These are phyloP conservation scores for Aplodontia rufa DNA, from an alignment of 2,113 vertebrate species.

Conservation along the genomic window DNA sequence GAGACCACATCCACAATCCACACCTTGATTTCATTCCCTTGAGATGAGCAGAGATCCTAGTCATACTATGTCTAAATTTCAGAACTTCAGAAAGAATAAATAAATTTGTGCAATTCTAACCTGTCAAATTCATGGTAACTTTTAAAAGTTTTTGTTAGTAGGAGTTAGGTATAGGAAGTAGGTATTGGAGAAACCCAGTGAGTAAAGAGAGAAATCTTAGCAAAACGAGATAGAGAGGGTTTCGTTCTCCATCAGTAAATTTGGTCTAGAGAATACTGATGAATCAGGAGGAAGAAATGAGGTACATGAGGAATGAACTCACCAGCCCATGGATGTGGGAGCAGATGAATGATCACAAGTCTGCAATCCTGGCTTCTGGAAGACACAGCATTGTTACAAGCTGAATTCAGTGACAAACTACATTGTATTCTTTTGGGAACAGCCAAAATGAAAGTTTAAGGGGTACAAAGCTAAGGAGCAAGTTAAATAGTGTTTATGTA, in stretches of 20 bases:
- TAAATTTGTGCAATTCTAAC: not conserved
- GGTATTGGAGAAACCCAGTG: not conserved
- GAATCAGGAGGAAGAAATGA: not conserved
- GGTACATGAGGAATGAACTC: rapidly evolving
- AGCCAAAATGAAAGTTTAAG: not conserved
- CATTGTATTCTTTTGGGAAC: not conserved
- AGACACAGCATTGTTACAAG: not conserved
- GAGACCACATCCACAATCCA: rapidly evolving
- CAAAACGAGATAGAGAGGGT: not conserved
- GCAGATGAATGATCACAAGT: not conserved
- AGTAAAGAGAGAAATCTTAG: not conserved
- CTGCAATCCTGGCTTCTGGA: not conserved
- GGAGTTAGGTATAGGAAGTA: not conserved
- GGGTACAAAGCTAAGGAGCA: not conserved
- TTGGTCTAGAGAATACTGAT: not conserved
- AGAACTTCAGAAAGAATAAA: not conserved
- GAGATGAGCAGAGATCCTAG: not conserved
- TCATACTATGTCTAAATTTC: not conserved
- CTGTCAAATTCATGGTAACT: not conserved
- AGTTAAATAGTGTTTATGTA: not conserved
- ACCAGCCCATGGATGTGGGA: not conserved
- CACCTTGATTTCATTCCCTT: not conserved
- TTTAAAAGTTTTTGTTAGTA: not conserved
- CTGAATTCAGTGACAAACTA: too few relatives aligned
- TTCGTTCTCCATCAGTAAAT: not conserved